Evolutionary conservation across 2,797 vertebrate genomes (phyloP).

Genomic region (Spinibarbus caldwelli): DNA sequence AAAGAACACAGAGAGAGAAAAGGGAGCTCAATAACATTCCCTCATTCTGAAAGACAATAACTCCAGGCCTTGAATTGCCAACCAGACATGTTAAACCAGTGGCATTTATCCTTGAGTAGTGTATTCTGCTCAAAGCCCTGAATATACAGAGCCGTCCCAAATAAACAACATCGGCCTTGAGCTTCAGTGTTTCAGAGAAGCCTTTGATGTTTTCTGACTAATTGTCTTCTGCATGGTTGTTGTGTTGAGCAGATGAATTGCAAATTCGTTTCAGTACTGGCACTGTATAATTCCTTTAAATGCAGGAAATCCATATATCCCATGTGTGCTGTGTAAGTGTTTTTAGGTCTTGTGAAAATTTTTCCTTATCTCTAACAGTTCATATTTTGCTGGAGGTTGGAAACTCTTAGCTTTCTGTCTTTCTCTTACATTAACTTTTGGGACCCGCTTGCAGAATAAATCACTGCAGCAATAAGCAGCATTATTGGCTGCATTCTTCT

Average conservation of each 20-base stretch:
- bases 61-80: not conserved
- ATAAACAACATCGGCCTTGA: conserved; percentile 36
- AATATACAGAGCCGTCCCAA: conserved; percentile 37
- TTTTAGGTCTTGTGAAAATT: conserved; percentile 5
- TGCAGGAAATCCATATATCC: conserved; percentile 2
- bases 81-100: conserved; percentile 5
- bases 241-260: conserved; percentile 24
- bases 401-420: conserved; percentile 2
- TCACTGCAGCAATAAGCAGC: not conserved
- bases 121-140: conserved; percentile 18
- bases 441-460: not conserved
- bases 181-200: conserved; percentile 35
- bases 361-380: not conserved
- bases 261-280: conserved; percentile 31
- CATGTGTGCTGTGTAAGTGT: conserved; percentile 20
- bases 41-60: not conserved
- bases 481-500: conserved; percentile 12
- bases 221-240: conserved; percentile 37
- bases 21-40: not conserved
- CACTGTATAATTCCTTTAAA: conserved; percentile 9
- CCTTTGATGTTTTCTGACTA: conserved; percentile 40
- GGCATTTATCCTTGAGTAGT: conserved; percentile 22
- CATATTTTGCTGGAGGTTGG: not conserved
- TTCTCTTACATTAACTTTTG: conserved; percentile 12
- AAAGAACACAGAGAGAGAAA: not conserved